Evolutionary conservation across 2,888 invertebrate species (phyloP), one percentile per base, ranked within the genome.

Genomic region (Pachymerium ferrugineum): DNA sequence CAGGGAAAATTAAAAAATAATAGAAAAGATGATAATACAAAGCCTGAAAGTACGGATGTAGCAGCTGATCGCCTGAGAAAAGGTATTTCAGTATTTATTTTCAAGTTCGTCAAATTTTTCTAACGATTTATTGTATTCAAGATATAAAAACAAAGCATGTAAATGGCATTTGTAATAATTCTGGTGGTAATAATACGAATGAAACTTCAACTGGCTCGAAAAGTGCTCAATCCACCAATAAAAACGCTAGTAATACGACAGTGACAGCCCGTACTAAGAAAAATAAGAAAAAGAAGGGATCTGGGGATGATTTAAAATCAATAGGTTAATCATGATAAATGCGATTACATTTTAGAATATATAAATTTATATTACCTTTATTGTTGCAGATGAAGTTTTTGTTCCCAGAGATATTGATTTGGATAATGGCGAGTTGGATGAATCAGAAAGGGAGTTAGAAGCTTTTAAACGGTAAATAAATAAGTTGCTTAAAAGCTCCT

Each of bases 391-490:
- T 80, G 92, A 89, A 83, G 89, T 93, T 76, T 94, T 92, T 85
- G 88, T 89, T 78, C 92, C 92, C 68, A 90, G 90, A 83, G 90
- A 90, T 81, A 86, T 87, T 78, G 89, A 92, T 82, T 85, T 90
- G 76, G 91, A 92, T 81, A 87, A 90, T 77, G 90, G 90, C 19
- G 88, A 90, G 47, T 86, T 93, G 80, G 92, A 93, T 80, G 89
- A 89, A 74, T 89, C 89, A 38, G 93, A 93, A 80, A 85, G 90
- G 1, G 93, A 93, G 81, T 85, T 93, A 77, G 93, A 94, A 81
- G 90, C 91, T 1, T 92, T 94, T 84, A 94, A 94, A 82, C 87
- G 92, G 83, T 83, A 75, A 47, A 16, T 68, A 28, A 16, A 67
- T 12, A 67, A 12, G 14, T 67, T 67, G 3, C 14, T 67, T 67